Percentiles rank a stretch among this genome's conserved stretches.
These are phyloP conservation scores for Drosophila rellima DNA, from an alignment of 2,888 invertebrate genomes.

Conservation along the genomic window DNA sequence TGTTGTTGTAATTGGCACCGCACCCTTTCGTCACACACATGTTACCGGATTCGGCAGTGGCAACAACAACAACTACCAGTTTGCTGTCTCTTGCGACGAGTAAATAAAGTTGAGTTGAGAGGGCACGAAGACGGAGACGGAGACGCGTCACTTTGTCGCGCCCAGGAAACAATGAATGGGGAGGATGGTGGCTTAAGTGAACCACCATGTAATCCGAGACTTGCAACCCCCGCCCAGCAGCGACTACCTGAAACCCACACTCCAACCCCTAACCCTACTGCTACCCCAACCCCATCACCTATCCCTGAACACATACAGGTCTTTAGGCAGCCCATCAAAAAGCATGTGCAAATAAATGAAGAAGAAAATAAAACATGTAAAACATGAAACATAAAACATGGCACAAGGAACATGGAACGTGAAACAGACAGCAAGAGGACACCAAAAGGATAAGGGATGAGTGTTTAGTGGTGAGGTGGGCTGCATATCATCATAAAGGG, in stretches of 20 bases:
- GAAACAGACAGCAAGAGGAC: slow-evolving; percentile 14
- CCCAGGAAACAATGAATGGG: slow-evolving; percentile 9
- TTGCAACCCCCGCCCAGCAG: slow-evolving; percentile 58
- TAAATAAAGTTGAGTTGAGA: slow-evolving; percentile 49
- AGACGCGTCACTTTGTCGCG: slow-evolving; percentile 38
- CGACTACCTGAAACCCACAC: slow-evolving; percentile 31
- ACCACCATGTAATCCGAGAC: slow-evolving; percentile 77
- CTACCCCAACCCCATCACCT: slow-evolving; percentile 12
- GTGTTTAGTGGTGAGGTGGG: no score
- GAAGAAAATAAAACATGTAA: slow-evolving; percentile 37
- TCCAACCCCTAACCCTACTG: slow-evolving; percentile 3
- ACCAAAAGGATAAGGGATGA: slow-evolving; percentile 16
- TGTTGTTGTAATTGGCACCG: slow-evolving; percentile 46
- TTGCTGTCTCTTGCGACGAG: slow-evolving; percentile 29
- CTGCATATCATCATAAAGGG: slow-evolving; percentile 36
- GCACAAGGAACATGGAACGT: slow-evolving; percentile 32
- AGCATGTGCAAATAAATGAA: slow-evolving; percentile 68
- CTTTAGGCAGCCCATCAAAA: slow-evolving; percentile 64
- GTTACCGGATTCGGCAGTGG: slow-evolving; percentile 16
- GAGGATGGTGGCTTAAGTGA: slow-evolving; percentile 26
- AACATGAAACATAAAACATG: slow-evolving; percentile 29
- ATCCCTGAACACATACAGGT: slow-evolving; percentile 34
- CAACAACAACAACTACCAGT: slow-evolving; percentile 52
- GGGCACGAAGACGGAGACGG: slow-evolving; percentile 5
- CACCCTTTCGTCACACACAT: slow-evolving; percentile 47